Percentiles rank a stretch among this genome's conserved stretches.
phyloP scores from a whole-genome alignment of 2,113 vertebrate genomes.

The Climacteris rufus region DNA sequence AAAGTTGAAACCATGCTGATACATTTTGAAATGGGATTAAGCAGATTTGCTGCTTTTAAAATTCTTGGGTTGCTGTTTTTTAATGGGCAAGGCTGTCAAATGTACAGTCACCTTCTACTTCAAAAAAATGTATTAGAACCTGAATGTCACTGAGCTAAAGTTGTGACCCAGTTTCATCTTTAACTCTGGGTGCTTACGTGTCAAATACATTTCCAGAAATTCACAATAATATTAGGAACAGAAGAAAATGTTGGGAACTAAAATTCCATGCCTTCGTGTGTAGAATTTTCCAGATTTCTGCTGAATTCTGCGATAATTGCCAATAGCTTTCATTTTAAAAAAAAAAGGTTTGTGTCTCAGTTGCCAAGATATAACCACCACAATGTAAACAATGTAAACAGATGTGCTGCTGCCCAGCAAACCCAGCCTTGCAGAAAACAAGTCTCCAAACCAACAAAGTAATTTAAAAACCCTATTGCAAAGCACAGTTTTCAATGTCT shows the following conservation, averaged over 20 bases:
- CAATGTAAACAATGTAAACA: slow-evolving; percentile 36
- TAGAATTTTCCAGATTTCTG: background rate
- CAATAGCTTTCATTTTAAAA: slow-evolving; percentile 25
- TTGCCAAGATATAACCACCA: slow-evolving; percentile 36
- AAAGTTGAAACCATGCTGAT: background rate
- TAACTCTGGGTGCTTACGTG: background rate
- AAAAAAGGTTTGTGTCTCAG: slow-evolving; percentile 31
- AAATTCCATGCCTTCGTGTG: background rate
- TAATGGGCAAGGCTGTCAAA: background rate
- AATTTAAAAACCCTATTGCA: background rate
- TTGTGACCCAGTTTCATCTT: background rate
- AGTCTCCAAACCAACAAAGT: background rate
- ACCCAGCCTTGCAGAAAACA: slow-evolving; percentile 42
- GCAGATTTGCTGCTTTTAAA: background rate
- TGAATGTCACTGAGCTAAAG: background rate
- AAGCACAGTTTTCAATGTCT: background rate
- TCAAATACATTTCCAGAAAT: background rate
- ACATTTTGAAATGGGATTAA: background rate
- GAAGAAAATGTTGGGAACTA: background rate
- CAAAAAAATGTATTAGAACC: background rate
- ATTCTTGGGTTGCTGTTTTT: background rate
- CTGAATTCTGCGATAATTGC: slow-evolving; percentile 28
- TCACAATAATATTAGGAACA: background rate
- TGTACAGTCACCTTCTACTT: background rate
- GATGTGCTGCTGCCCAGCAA: slow-evolving; percentile 46